Evolutionary conservation across 2,113 vertebrate species (phyloP).

Genomic region (Stictonetta naevosa): DNA sequence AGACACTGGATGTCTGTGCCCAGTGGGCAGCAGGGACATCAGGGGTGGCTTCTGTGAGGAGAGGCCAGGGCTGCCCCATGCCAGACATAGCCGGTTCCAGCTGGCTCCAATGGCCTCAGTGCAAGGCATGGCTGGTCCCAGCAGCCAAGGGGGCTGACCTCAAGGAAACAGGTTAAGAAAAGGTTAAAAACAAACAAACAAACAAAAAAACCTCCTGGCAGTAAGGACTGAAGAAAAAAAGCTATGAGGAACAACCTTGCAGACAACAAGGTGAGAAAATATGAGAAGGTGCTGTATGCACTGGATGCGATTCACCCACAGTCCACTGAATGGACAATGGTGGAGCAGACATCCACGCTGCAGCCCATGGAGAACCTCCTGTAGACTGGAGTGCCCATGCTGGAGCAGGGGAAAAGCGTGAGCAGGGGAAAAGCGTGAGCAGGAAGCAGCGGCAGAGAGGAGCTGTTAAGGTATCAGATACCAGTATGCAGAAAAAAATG

Average conservation of each 20-base stretch:
- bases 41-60: neutral
- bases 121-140: accelerated
- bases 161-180: accelerated
- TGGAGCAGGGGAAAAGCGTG: neutral
- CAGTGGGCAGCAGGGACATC: accelerated
- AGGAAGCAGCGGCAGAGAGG: neutral
- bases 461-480: neutral
- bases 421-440: neutral
- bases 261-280: no score
- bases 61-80: accelerated
- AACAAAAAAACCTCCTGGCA: no score
- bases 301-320: neutral
- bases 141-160: neutral
- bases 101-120: accelerated
- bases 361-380: neutral
- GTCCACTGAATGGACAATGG: neutral
- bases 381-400: neutral
- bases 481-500: neutral
- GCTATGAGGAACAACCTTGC: neutral
- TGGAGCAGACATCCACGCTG: neutral
- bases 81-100: neutral
- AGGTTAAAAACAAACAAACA: no score
- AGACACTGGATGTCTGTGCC: neutral
- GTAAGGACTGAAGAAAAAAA: neutral
- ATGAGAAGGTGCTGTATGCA: neutral